Evolutionary conservation across 1,140 invertebrate genomes (phyloP).

Genomic region (Sinonovacula constricta): DNA sequence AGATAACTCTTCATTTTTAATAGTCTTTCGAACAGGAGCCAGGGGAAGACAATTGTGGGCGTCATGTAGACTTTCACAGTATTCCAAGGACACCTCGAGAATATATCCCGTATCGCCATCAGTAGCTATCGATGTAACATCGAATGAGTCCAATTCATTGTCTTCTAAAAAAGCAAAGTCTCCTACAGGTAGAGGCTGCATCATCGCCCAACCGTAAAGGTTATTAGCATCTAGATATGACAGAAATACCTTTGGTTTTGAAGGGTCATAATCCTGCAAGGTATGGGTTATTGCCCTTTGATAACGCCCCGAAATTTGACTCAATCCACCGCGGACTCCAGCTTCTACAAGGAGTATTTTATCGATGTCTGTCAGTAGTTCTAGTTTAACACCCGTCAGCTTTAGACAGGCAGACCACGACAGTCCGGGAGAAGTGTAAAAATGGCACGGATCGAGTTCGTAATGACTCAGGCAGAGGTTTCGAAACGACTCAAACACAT

Average conservation of each 20-base stretch:
- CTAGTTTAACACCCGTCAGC: constrained; percentile 52
- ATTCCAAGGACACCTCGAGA: constrained; percentile 78
- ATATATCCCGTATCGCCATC: constrained; percentile 79
- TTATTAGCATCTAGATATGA: constrained; percentile 19
- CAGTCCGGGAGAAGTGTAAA: constrained; percentile 57
- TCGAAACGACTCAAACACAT: constrained; percentile 51
- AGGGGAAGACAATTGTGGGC: neutral
- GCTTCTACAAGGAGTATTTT: constrained; percentile 30
- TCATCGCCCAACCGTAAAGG: constrained; percentile 20
- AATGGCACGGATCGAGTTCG: constrained; percentile 45
- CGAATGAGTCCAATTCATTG: constrained; percentile 69
- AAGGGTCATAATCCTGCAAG: constrained; percentile 21
- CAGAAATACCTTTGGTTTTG: neutral
- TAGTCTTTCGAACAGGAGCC: neutral
- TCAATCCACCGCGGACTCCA: constrained; percentile 36
- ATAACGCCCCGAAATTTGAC: constrained; percentile 7
- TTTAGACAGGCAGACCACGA: constrained; percentile 61
- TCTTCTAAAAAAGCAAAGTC: constrained; percentile 75
- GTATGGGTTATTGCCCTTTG: constrained; percentile 60
- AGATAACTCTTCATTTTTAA: constrained; percentile 33
- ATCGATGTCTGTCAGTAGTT: constrained; percentile 49
- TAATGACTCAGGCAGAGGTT: constrained; percentile 16
- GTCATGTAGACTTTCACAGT: constrained; percentile 79
- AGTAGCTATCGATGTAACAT: constrained; percentile 67
- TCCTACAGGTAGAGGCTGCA: constrained; percentile 32